These are phyloP conservation scores for Sminthopsis crassicaudata DNA, from an alignment of 2,113 vertebrate species.

Conservation along the genomic window DNA sequence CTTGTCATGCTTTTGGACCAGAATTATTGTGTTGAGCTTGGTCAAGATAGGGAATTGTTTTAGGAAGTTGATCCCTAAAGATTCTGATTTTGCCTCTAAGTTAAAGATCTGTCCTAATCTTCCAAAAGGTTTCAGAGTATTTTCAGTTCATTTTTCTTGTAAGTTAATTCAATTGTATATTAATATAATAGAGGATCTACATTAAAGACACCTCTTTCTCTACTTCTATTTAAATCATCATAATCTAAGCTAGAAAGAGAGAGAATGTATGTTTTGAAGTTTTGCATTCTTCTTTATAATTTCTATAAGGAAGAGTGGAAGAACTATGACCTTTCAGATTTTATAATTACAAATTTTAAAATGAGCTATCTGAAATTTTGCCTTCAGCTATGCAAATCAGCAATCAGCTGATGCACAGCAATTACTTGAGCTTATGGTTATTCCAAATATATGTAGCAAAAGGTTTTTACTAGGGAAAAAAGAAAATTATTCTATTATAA, in stretches of 20 bases:
- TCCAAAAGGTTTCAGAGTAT: neutral
- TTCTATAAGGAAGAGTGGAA: neutral
- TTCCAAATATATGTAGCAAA: slow-evolving; percentile 45
- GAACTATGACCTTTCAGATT: slow-evolving; percentile 50
- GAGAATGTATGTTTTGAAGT: neutral
- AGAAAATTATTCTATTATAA: slow-evolving; percentile 33
- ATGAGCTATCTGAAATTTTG: slow-evolving; percentile 60
- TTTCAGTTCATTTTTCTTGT: slow-evolving; percentile 35
- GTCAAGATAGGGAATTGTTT: neutral
- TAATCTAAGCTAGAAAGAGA: neutral
- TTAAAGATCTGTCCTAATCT: neutral
- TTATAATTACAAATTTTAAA: slow-evolving; percentile 60
- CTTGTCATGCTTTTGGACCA: neutral
- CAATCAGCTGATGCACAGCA: slow-evolving; percentile 31
- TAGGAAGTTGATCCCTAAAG: slow-evolving; percentile 26
- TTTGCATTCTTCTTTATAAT: slow-evolving; percentile 20
- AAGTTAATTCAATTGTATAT: neutral
- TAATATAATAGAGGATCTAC: neutral
- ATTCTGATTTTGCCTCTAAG: neutral
- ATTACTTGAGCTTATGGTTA: slow-evolving; percentile 27
- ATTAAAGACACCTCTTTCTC: neutral
- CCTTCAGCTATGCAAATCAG: slow-evolving; percentile 53
- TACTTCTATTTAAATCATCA: neutral
- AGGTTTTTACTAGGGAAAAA: slow-evolving; percentile 48
- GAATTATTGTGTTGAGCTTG: slow-evolving; percentile 6